Conservation (phyloP, 2,888 invertebrate genomes). For the Zygogramma bicolorata region DNA sequence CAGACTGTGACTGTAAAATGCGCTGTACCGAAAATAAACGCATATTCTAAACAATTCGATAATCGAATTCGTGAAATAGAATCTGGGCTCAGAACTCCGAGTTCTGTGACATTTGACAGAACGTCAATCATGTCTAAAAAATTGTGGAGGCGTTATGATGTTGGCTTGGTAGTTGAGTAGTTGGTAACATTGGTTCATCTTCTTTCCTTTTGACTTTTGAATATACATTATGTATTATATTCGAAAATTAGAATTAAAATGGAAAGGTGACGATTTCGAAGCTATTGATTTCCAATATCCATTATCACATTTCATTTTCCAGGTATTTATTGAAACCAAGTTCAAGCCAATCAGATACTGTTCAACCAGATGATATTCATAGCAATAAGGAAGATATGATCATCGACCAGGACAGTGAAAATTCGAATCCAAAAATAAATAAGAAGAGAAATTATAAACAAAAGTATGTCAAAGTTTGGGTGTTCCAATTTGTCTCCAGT, state of each 20-base stretch:
- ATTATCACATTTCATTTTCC: not conserved
- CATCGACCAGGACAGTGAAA: not conserved
- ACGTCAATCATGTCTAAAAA: too few relatives aligned
- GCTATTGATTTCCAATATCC: not conserved
- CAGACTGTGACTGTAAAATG: too few relatives aligned
- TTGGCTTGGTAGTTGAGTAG: too few relatives aligned
- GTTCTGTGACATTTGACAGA: too few relatives aligned
- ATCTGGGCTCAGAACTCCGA: not conserved
- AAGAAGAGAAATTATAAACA: not conserved
- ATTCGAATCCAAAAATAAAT: not conserved
- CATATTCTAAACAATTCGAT: too few relatives aligned
- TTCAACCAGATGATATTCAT: not conserved
- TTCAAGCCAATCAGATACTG: not conserved
- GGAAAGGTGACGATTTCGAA: not conserved
- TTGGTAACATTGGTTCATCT: not conserved
- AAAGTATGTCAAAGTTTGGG: not conserved
- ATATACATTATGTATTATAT: not conserved
- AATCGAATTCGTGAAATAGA: too few relatives aligned
- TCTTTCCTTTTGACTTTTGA: not conserved
- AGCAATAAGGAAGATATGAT: not conserved
- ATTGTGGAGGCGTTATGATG: too few relatives aligned
- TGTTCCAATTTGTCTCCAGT: not conserved
- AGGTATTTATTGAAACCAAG: not conserved
- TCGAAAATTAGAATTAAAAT: not conserved
- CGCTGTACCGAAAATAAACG: too few relatives aligned